Evolutionary conservation across 1,140 invertebrate species (phyloP).

Genomic region (Drosophila santomea): DNA sequence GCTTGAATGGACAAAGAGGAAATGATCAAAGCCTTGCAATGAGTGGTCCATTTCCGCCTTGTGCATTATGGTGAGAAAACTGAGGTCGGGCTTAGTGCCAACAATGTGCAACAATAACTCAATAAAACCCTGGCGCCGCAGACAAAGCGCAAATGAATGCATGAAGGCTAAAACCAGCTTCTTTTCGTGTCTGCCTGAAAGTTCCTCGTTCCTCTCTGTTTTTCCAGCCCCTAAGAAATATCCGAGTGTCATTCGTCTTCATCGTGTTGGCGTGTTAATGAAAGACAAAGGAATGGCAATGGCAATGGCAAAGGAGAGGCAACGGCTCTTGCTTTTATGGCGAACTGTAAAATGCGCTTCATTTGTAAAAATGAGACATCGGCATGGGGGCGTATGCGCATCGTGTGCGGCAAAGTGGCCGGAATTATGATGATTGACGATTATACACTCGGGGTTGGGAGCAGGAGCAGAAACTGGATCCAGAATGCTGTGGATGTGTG

Average conservation of each 20-base stretch:
- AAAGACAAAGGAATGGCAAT: slow-evolving; percentile 34
- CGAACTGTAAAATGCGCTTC: slow-evolving; percentile 60
- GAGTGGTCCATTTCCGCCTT: slow-evolving; percentile 45
- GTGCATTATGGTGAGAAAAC: slow-evolving; percentile 6
- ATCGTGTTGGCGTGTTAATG: slow-evolving; percentile 44
- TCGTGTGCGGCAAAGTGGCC: slow-evolving; percentile 61
- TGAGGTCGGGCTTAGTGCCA: slow-evolving; percentile 24
- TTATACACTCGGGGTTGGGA: slow-evolving; percentile 33
- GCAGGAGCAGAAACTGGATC: background rate
- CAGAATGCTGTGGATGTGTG: too few relatives aligned
- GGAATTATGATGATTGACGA: slow-evolving; percentile 82
- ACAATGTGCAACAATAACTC: slow-evolving; percentile 57
- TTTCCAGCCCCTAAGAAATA: background rate
- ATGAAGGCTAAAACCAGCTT: slow-evolving; percentile 19
- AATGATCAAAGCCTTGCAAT: slow-evolving; percentile 44
- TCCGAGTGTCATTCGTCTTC: slow-evolving; percentile 40
- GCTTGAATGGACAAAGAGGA: slow-evolving; percentile 34
- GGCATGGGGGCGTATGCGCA: slow-evolving; percentile 43
- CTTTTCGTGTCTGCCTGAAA: slow-evolving; percentile 3
- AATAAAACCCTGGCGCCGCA: slow-evolving; percentile 49
- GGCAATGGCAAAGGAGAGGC: slow-evolving; percentile 6
- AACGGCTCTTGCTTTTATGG: slow-evolving; percentile 40
- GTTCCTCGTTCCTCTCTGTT: background rate
- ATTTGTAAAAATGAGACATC: slow-evolving; percentile 73
- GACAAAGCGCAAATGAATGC: slow-evolving; percentile 39